Evolutionary conservation across 2,888 invertebrate genomes (phyloP).

Genomic region (Conomelus anceps): DNA sequence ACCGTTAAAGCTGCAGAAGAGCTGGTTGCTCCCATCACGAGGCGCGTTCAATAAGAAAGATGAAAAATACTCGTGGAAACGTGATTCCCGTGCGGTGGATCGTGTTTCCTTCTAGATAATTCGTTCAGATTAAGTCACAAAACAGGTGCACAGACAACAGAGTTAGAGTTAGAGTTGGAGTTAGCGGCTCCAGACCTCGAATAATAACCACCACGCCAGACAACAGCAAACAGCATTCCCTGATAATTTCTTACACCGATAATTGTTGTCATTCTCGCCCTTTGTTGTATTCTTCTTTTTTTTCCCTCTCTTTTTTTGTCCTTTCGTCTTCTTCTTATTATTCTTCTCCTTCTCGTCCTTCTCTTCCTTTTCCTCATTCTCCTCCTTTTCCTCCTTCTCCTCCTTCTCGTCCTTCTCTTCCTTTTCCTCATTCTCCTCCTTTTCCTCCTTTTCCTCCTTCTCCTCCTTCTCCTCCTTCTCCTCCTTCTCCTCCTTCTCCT

Average conservation of each 20-base stretch:
- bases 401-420: too few species aligned
- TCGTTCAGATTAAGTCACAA: not conserved
- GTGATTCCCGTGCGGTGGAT: not conserved
- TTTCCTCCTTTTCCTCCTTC: too few species aligned
- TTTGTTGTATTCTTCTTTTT: not conserved
- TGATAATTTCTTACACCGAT: not conserved
- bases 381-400: too few species aligned
- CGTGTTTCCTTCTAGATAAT: not conserved
- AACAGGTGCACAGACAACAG: not conserved
- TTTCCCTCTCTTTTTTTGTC: not conserved
- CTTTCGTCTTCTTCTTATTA: too few species aligned
- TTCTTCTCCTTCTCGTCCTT: not conserved
- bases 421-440: too few species aligned
- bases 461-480: too few species aligned
- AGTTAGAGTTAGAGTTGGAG: not conserved
- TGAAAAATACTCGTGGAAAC: not conserved
- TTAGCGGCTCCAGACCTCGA: not conserved
- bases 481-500: not conserved
- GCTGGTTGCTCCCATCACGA: not conserved
- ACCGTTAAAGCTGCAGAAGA: not conserved
- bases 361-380: not conserved
- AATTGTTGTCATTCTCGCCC: not conserved
- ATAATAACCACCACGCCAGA: not conserved
- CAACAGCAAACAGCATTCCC: not conserved
- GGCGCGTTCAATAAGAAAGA: not conserved